These are phyloP conservation scores for Castor canadensis DNA, from an alignment of 2,113 vertebrate species.

Conservation along the genomic window DNA sequence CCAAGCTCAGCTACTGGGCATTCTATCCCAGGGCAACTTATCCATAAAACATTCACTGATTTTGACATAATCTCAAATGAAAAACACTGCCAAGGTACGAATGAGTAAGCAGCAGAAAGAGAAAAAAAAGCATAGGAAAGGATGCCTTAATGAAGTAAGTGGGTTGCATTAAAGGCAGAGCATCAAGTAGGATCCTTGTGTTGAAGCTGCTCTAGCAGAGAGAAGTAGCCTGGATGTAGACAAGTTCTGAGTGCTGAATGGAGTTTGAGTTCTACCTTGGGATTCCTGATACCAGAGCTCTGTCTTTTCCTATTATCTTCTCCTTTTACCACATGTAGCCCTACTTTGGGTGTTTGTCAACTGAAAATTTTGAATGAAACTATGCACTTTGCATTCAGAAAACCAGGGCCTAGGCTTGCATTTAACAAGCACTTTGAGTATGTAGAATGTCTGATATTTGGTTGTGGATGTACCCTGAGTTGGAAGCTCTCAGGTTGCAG, in stretches of 20 bases:
- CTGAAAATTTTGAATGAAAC: neutral
- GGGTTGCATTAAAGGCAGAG: neutral
- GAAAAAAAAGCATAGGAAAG: neutral
- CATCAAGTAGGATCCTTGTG: accelerated
- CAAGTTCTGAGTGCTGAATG: neutral
- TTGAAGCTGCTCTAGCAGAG: neutral
- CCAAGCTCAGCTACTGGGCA: neutral
- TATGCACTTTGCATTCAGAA: neutral
- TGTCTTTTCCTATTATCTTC: neutral
- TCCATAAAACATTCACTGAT: neutral
- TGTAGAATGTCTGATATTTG: neutral
- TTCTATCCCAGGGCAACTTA: neutral
- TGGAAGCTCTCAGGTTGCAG: neutral
- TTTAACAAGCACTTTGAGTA: neutral
- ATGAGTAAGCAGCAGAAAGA: neutral
- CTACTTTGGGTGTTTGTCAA: neutral
- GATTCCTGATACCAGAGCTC: neutral
- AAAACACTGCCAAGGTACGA: neutral
- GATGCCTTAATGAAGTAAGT: neutral
- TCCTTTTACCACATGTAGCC: neutral
- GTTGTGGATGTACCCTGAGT: neutral
- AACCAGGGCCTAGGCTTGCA: neutral
- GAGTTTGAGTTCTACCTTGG: neutral
- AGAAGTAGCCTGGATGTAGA: too few relatives aligned
- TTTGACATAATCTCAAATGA: neutral